Conservation (phyloP, 1,140 invertebrate species). For the Cephus cinctus region DNA sequence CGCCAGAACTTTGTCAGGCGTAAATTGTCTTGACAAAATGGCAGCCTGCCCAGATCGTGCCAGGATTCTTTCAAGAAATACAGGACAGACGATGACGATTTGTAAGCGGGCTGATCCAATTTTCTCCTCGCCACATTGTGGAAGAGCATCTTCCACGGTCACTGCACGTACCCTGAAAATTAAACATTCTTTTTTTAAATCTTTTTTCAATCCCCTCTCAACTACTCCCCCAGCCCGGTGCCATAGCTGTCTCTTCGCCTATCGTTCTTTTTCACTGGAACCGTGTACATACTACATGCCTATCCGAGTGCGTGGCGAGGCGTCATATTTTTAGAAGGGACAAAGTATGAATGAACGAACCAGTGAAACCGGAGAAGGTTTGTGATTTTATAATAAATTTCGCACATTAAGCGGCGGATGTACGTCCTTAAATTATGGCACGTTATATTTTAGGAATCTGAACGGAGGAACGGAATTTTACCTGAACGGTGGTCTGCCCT, state of each 20-base stretch:
- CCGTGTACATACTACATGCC: too few species aligned
- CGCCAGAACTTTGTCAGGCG: slow-evolving; percentile 70
- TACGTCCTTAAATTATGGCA: too few species aligned
- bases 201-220: too few species aligned
- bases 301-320: too few species aligned
- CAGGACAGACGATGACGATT: slow-evolving; percentile 76
- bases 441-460: background rate
- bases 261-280: too few species aligned
- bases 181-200: too few species aligned
- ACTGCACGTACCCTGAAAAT: slow-evolving; percentile 70
- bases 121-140: slow-evolving; percentile 60
- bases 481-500: slow-evolving; percentile 71
- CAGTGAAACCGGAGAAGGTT: background rate
- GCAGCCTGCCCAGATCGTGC: slow-evolving; percentile 56
- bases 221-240: too few species aligned
- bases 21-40: slow-evolving; percentile 63
- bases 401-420: background rate
- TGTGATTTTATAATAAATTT: background rate
- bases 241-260: too few species aligned
- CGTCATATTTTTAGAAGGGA: too few species aligned
- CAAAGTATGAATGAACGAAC: slow-evolving; percentile 5
- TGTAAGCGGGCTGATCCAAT: slow-evolving; percentile 68
- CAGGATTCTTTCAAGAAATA: slow-evolving; percentile 64
- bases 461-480: slow-evolving; percentile 35
- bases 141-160: slow-evolving; percentile 68